Evolutionary conservation across 2,113 vertebrate species (phyloP).

Genomic region (Ia io): DNA sequence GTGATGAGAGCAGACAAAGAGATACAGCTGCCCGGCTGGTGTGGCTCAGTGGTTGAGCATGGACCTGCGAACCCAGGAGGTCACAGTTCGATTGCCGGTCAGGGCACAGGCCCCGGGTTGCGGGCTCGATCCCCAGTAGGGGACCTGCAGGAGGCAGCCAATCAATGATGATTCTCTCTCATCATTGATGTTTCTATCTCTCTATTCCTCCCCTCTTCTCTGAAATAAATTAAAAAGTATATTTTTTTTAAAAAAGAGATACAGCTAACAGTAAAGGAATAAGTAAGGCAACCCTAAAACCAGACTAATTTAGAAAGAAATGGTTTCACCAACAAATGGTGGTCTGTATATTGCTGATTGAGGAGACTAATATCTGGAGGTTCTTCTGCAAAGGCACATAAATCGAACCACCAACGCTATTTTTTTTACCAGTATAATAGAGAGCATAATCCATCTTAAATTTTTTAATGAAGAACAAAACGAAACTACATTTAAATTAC

Average conservation of each 20-base stretch:
- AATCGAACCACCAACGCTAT: not conserved
- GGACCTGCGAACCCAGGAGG: too few species aligned
- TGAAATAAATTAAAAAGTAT: too few species aligned
- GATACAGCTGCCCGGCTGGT: not conserved
- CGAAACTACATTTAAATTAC: not conserved
- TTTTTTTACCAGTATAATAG: not conserved
- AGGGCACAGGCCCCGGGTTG: too few species aligned
- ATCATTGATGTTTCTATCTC: too few species aligned
- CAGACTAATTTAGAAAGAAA: slow-evolving; percentile 24
- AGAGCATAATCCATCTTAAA: not conserved
- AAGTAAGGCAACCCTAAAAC: not conserved
- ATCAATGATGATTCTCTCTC: too few species aligned
- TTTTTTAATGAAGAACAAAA: slow-evolving; percentile 23
- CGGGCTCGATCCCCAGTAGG: too few species aligned
- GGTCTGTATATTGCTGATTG: not conserved
- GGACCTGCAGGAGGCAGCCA: too few species aligned
- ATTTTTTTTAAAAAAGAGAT: not conserved
- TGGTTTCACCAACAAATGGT: not conserved
- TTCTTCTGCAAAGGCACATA: not conserved
- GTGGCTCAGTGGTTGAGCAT: too few species aligned
- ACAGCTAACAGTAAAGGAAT: not conserved
- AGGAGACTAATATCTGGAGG: not conserved
- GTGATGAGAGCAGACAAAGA: not conserved
- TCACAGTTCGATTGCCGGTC: too few species aligned
- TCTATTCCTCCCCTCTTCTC: too few species aligned